A percentile compares a stretch with the other conserved stretches of the same genome.
phyloP scores from a whole-genome alignment of 2,113 vertebrate genomes.

The Macrotus californicus region DNA sequence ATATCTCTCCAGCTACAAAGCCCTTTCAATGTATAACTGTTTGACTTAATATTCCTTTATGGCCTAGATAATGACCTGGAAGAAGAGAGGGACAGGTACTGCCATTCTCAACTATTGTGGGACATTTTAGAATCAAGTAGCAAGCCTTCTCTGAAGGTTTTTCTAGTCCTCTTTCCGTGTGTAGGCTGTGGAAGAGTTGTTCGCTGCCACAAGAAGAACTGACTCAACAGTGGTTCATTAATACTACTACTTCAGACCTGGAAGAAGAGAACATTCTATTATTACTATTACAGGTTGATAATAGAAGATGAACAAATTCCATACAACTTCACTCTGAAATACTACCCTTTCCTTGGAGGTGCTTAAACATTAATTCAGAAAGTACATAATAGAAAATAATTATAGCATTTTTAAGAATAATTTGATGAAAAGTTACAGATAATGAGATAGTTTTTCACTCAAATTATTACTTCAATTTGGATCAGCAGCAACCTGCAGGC shows the following conservation, averaged over 20 bases:
- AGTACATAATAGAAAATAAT: conserved; percentile 29
- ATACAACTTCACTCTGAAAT: conserved; percentile 25
- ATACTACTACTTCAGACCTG: neutral
- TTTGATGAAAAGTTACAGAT: conserved; percentile 16
- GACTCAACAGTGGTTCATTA: neutral
- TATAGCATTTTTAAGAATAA: neutral
- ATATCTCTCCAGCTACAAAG: neutral
- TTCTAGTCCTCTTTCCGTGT: neutral
- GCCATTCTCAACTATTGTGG: neutral
- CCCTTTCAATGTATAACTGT: neutral
- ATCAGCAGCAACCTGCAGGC: conserved; percentile 7
- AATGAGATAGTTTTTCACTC: conserved; percentile 15
- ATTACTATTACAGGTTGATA: neutral
- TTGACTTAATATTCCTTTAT: neutral
- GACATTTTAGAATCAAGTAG: neutral
- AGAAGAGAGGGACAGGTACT: neutral
- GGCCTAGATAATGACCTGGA: neutral
- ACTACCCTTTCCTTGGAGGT: neutral
- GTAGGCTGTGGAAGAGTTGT: neutral
- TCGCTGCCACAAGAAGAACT: neutral
- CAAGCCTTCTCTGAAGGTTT: neutral
- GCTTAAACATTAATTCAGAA: conserved; percentile 31
- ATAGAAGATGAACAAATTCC: conserved; percentile 38
- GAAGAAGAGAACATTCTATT: neutral
- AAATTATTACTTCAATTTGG: conserved; percentile 33